A percentile compares a stretch with the other conserved stretches of the same genome.
phyloP scores from a whole-genome alignment of 2,888 invertebrate species.

The Agriotes lineatus region DNA sequence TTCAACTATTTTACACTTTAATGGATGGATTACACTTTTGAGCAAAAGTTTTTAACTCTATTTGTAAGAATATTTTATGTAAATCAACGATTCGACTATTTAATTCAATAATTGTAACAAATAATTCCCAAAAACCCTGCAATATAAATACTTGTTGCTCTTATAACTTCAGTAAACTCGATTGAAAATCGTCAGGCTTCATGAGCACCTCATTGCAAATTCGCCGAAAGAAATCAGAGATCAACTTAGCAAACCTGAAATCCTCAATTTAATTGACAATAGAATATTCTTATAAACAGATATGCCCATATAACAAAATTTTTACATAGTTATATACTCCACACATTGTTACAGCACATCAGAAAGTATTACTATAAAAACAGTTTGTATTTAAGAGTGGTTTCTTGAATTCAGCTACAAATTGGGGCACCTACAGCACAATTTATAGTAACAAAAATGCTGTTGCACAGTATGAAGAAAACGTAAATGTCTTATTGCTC shows the following conservation, averaged over 20 bases:
- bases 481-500: no score
- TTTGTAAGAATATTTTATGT: conserved; percentile 41
- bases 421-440: no score
- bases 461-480: no score
- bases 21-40: conserved; percentile 67
- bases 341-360: conserved; percentile 10
- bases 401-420: no score
- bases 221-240: neutral
- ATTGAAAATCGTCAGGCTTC: no score
- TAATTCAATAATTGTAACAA: no score
- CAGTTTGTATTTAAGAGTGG: conserved; percentile 15
- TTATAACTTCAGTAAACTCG: no score
- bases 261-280: neutral
- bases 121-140: no score
- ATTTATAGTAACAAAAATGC: no score
- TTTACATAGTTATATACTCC: conserved; percentile 25
- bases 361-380: neutral
- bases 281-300: conserved; percentile 44
- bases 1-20: conserved; percentile 57
- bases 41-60: conserved; percentile 53
- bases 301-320: conserved; percentile 37
- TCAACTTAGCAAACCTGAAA: neutral
- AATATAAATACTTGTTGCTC: no score
- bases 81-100: conserved; percentile 14
- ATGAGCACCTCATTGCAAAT: no score